Percentiles rank a stretch among this genome's conserved stretches.
phyloP scores from a whole-genome alignment of 2,113 vertebrate genomes.

The Alligator mississippiensis region DNA sequence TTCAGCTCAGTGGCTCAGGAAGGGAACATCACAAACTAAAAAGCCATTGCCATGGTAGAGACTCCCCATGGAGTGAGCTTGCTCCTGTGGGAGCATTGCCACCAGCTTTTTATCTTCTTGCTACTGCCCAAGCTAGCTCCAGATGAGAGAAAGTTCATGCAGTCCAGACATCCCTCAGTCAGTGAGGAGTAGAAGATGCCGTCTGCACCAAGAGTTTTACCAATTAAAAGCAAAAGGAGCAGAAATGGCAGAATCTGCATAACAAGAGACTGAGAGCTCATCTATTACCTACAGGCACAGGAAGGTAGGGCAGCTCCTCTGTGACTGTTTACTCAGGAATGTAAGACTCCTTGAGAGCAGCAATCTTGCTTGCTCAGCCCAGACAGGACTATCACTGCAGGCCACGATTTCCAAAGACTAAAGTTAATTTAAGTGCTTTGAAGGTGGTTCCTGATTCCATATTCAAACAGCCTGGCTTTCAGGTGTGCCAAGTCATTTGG shows the following conservation, averaged over 20 bases:
- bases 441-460: no score
- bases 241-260: neutral
- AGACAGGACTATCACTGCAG: neutral
- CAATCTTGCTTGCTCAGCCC: neutral
- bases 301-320: neutral
- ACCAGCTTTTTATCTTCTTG: neutral
- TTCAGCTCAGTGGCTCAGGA: neutral
- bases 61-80: neutral
- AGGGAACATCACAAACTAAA: neutral
- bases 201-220: neutral
- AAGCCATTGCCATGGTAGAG: neutral
- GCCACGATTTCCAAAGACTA: neutral
- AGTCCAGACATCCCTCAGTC: neutral
- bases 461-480: no score
- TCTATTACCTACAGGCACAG: neutral
- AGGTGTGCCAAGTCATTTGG: no score
- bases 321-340: neutral
- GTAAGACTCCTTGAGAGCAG: neutral
- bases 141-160: neutral
- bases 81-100: no score
- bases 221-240: neutral
- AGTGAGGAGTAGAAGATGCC: neutral
- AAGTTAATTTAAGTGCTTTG: no score
- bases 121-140: neutral
- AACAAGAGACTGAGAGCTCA: neutral